phyloP scores from a whole-genome alignment of 1,140 invertebrate species.

The Drosophila melanogaster region Release_6_plus_ISO1_MT NC_004354.4:9256501-9257000 shows the following conservation, averaged over 20 bases:
- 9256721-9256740: conserved; percentile 26
- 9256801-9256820: conserved; percentile 88
- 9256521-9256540: conserved; percentile 84
- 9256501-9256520: conserved; percentile 86
- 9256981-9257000: conserved; percentile 92
- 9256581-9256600: conserved; percentile 91
- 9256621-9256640: conserved; percentile 88
- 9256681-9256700: conserved; percentile 85
- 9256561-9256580: conserved; percentile 86
- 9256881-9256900: conserved; percentile 93
- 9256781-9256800: conserved; percentile 94
- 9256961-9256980: conserved; percentile 92
- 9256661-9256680: conserved; percentile 35
- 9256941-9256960: conserved; percentile 90
- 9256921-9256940: conserved; percentile 91
- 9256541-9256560: conserved; percentile 84
- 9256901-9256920: conserved; percentile 94
- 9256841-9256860: conserved; percentile 90
- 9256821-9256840: conserved; percentile 89
- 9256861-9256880: conserved; percentile 77
- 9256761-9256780: conserved; percentile 95
- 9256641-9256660: conserved; percentile 85
- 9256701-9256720: conserved; percentile 29
- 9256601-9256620: conserved; percentile 88
- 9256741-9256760: conserved; percentile 81